A percentile compares a stretch with the other conserved stretches of the same genome.
These are phyloP conservation scores for Microtus pennsylvanicus DNA, from an alignment of 2,113 vertebrate genomes.

Conservation along the genomic window DNA sequence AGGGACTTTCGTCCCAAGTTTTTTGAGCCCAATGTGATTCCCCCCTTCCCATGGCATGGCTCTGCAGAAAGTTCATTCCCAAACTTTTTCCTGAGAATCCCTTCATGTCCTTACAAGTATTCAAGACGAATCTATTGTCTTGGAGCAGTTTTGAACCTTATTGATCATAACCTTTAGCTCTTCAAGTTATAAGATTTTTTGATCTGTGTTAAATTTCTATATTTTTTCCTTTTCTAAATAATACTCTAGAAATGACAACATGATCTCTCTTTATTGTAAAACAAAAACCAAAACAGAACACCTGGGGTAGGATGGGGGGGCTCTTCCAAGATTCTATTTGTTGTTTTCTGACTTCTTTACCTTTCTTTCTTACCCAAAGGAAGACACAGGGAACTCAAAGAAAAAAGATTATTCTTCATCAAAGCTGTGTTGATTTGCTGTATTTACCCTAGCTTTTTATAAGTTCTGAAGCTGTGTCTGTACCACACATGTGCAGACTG, in stretches of 20 bases:
- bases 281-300: neutral
- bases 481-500: neutral
- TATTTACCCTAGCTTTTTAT: neutral
- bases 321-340: neutral
- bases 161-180: neutral
- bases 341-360: slow-evolving; percentile 44
- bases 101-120: neutral
- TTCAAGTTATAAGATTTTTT: slow-evolving; percentile 22
- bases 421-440: neutral
- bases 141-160: neutral
- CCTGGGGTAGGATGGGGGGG: neutral
- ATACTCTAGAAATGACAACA: neutral
- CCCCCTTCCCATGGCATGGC: neutral
- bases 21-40: neutral
- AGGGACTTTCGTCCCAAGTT: neutral
- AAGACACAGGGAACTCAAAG: neutral
- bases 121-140: neutral
- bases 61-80: neutral
- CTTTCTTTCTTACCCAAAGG: neutral
- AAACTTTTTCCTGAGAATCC: neutral
- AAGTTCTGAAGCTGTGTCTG: neutral
- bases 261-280: slow-evolving; percentile 29
- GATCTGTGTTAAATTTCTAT: slow-evolving; percentile 24
- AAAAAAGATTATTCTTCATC: neutral
- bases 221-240: slow-evolving; percentile 38